These are phyloP conservation scores for Lysandra bellargus DNA, from an alignment of 2,888 invertebrate genomes.

Conservation along the genomic window DNA sequence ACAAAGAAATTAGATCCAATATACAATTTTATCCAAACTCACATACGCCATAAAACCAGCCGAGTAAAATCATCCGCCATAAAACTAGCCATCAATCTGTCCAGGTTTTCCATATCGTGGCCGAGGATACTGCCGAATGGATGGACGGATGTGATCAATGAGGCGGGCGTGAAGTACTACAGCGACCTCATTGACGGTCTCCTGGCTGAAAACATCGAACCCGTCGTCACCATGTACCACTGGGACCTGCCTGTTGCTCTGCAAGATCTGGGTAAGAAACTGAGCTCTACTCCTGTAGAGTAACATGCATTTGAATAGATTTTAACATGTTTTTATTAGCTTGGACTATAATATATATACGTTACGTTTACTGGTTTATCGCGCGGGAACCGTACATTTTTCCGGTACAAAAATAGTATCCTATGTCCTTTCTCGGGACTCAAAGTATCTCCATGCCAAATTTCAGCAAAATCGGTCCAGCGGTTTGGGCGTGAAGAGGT, in stretches of 20 bases:
- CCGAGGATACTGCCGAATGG: conserved; percentile 84
- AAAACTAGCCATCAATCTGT: not conserved
- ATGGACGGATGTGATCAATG: conserved; percentile 78
- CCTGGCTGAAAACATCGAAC: conserved; percentile 78
- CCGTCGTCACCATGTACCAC: conserved; percentile 81
- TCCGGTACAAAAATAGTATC: too few relatives aligned
- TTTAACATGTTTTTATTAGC: too few relatives aligned
- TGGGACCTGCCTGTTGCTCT: conserved; percentile 79
- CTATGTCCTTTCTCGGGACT: too few relatives aligned
- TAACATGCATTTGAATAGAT: too few relatives aligned
- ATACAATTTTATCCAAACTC: not conserved
- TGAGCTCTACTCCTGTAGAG: not conserved
- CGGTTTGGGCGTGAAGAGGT: too few relatives aligned
- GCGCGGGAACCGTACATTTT: too few relatives aligned
- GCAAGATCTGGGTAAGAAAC: conserved; percentile 45
- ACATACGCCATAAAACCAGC: not conserved
- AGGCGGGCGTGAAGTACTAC: conserved; percentile 85
- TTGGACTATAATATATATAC: too few relatives aligned
- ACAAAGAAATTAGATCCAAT: too few relatives aligned
- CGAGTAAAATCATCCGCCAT: not conserved
- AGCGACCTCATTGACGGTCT: conserved; percentile 84
- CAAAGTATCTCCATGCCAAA: too few relatives aligned
- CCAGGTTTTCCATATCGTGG: conserved; percentile 84
- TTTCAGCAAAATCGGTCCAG: too few relatives aligned
- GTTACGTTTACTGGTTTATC: too few relatives aligned